These are phyloP conservation scores for Octopus bimaculoides DNA, from an alignment of 1,140 invertebrate species.

Conservation along the genomic window DNA sequence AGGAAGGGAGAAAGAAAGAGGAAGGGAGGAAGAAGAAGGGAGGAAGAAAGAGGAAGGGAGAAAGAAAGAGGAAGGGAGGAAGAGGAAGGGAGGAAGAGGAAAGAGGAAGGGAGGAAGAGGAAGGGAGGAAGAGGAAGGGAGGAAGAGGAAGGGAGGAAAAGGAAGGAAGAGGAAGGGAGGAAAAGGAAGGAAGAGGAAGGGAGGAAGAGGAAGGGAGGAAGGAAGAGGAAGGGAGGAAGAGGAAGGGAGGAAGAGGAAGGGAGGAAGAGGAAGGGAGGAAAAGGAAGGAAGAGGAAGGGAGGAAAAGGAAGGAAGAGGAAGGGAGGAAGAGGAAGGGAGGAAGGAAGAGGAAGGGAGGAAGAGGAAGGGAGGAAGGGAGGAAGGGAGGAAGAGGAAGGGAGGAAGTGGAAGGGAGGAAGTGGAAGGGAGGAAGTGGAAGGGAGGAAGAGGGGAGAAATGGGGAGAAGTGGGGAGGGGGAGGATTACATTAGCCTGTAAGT, in stretches of 20 bases:
- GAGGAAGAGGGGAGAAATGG: not conserved
- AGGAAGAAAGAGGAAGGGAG: not conserved
- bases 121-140: not conserved
- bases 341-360: not conserved
- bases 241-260: not conserved
- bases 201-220: not conserved
- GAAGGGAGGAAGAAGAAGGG: not conserved
- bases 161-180: not conserved
- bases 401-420: not conserved
- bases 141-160: not conserved
- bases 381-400: not conserved
- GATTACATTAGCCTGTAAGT: too few relatives aligned
- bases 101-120: not conserved
- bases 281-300: not conserved
- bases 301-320: not conserved
- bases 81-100: not conserved
- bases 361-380: not conserved
- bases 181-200: slow-evolving; percentile 1
- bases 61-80: not conserved
- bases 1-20: not conserved
- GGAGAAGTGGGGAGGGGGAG: not conserved
- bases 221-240: not conserved
- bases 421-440: not conserved
- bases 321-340: not conserved
- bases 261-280: not conserved